Conservation (phyloP, 1,140 invertebrate genomes). For the Microplitis demolitor region DNA sequence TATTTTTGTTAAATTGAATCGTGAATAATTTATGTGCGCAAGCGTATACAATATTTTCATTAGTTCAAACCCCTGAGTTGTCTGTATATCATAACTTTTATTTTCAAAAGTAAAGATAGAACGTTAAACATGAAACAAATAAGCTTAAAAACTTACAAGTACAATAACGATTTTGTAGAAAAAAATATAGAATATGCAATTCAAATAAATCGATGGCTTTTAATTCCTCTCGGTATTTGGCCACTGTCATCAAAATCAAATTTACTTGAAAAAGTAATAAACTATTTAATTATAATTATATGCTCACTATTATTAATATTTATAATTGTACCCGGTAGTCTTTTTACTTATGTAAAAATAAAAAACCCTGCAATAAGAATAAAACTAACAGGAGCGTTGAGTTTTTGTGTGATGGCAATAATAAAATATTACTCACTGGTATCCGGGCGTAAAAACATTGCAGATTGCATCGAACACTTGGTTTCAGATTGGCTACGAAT, state of each 20-base stretch:
- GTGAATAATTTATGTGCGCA: not conserved
- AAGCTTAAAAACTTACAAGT: not conserved
- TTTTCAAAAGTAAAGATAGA: not conserved
- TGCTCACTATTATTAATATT: conserved; percentile 34
- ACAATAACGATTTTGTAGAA: conserved; percentile 4
- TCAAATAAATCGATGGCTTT: conserved; percentile 35
- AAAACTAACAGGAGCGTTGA: conserved; percentile 44
- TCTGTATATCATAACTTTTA: no score
- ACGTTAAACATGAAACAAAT: conserved; percentile 6
- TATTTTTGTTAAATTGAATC: not conserved
- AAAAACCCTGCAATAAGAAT: conserved; percentile 36
- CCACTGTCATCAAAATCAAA: conserved; percentile 18
- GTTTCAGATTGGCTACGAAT: conserved; percentile 44
- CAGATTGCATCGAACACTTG: conserved; percentile 37
- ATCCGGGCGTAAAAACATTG: conserved; percentile 31
- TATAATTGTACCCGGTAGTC: conserved; percentile 33
- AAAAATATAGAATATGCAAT: conserved; percentile 33
- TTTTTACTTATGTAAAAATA: conserved; percentile 39
- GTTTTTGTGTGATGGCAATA: conserved; percentile 46
- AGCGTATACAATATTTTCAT: not conserved
- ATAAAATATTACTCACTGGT: conserved; percentile 43
- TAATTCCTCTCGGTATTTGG: conserved; percentile 39
- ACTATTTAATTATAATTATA: conserved; percentile 14
- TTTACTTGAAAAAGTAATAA: conserved; percentile 8
- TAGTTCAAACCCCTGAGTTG: not conserved